Conservation (phyloP, 2,888 invertebrate species). For the Phania funesta region DNA sequence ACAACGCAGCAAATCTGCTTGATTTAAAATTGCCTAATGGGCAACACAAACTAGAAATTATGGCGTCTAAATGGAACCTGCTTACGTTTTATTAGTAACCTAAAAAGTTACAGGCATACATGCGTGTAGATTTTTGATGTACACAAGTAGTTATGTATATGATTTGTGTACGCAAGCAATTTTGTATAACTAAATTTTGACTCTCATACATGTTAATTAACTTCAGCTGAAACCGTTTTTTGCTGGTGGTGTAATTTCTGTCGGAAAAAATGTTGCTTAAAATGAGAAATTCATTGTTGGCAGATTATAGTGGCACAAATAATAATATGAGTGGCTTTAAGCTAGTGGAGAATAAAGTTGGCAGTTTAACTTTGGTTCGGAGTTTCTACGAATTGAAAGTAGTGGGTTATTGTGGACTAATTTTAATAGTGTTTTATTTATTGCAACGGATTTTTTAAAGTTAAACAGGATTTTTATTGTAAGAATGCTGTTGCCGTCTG, state of each 20-base stretch:
- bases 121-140: background rate
- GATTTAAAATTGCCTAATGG: constrained; percentile 50
- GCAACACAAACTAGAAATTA: constrained; percentile 46
- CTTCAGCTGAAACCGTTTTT: background rate
- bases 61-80: constrained; percentile 18
- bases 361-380: background rate
- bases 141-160: background rate
- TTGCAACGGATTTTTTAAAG: background rate
- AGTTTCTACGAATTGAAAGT: background rate
- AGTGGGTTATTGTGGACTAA: background rate
- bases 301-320: background rate
- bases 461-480: background rate
- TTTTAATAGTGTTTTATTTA: background rate
- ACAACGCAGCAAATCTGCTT: constrained; percentile 23
- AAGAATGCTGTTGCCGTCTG: no score
- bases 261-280: background rate
- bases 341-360: no score
- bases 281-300: background rate
- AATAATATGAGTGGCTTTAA: background rate
- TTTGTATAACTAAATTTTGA: constrained; percentile 5
- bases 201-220: constrained; percentile 19
- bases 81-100: constrained; percentile 15
- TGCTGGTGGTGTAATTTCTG: constrained; percentile 3
- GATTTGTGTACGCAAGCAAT: background rate
- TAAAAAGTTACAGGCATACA: background rate